These are phyloP conservation scores for Drosophila grimshawi DNA, from an alignment of 1,140 invertebrate genomes.

Conservation along the genomic window DNA sequence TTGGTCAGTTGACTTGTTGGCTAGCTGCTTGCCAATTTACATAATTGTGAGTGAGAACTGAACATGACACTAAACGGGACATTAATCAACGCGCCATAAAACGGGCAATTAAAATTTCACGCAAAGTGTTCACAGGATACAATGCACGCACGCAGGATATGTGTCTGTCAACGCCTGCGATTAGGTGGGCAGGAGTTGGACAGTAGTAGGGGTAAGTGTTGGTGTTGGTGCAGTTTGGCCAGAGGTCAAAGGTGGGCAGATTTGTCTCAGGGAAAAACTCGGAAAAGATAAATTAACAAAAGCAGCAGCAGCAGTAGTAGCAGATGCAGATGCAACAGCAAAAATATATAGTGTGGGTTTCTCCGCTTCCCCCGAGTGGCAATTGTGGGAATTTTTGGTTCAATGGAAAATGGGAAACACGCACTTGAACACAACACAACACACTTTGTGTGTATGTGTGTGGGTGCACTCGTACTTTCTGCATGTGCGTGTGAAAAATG, in stretches of 20 bases:
- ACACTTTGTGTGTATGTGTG: conserved; percentile 22
- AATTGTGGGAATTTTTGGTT: conserved; percentile 53
- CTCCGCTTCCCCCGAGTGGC: conserved; percentile 8
- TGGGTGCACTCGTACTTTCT: background rate
- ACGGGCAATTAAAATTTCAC: conserved; percentile 24
- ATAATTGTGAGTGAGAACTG: conserved; percentile 70
- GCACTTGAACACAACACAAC: conserved; percentile 52
- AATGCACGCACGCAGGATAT: background rate
- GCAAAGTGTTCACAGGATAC: conserved; percentile 31
- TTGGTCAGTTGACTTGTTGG: background rate
- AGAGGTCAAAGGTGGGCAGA: conserved; percentile 37
- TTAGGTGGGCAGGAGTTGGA: background rate
- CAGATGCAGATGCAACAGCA: conserved; percentile 4
- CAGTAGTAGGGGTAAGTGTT: background rate
- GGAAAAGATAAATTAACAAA: background rate
- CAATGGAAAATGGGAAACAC: conserved; percentile 42
- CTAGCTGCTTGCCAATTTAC: conserved; percentile 31
- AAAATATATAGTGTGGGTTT: conserved; percentile 19
- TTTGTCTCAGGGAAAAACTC: conserved; percentile 33
- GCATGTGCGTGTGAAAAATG: conserved; percentile 57
- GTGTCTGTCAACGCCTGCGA: conserved; percentile 8
- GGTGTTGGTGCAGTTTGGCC: background rate
- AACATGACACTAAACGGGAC: conserved; percentile 40
- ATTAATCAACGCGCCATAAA: conserved; percentile 7
- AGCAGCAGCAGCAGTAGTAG: conserved; percentile 11